Evolutionary conservation across 2,797 vertebrate species (phyloP), one percentile per base, ranked within the genome.

Genomic region (Lacerta agilis): DNA sequence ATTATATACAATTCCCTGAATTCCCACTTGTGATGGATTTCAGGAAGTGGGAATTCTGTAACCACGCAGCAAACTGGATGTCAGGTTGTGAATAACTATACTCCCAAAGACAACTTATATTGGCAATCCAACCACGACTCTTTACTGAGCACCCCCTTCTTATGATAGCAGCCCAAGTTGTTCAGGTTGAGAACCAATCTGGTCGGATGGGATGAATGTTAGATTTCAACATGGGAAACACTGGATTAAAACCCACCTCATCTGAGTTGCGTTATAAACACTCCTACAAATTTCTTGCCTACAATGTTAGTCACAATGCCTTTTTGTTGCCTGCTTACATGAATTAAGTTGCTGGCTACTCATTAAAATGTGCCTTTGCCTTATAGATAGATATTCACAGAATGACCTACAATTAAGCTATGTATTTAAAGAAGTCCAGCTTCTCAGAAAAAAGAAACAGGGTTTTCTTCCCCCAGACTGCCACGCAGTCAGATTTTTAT

Each of bases 351-450:
- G 89, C 93, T 87, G 89, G 88, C 89, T 93, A 88, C 61, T 94
- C 87, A 91, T 93, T 95, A 93, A 95, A 95, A 94, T 0, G 15
- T 87, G 76, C 49, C 90, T 90, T 82, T 92, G 83, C 61, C 36
- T 89, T 81, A 90, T 93, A 77, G 80, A 92, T 94, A 93, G 80
- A 92, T 94, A 93, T 93, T 93, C 82, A 92, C 87, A 86, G 86
- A 86, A 85, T 36, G 83, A 5, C 75, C 43, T 83, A 13, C 55
- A 82, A 43, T 11, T 2, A 36, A 79, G 23, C 33, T 18, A 49
- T 27, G 13, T 13, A 45, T 13, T 13, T 71, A 90, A 87, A 88
- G 27, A 91, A 79, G 88, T 43, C 67, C 88, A 38, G 89, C 89
- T 87, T 94, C 7, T 67, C 61, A 91, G 80, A 55, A 93, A 93